Evolutionary conservation across 2,888 invertebrate genomes (phyloP).

Genomic region (Tanypteryx hageni): DNA sequence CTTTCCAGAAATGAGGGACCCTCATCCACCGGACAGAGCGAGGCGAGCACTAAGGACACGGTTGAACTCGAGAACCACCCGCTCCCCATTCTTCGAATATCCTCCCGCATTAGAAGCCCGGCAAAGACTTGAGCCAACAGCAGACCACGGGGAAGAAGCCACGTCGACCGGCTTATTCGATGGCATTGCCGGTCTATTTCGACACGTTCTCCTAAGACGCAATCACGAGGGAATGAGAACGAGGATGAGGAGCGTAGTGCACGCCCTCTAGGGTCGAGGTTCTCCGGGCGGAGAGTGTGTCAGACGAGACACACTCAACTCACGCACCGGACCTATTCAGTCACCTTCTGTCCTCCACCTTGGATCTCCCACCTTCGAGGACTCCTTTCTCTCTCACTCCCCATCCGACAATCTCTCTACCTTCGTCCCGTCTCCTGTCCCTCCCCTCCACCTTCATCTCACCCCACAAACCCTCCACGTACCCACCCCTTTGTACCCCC

Average conservation of each 20-base stretch:
- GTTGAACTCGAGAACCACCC: background rate
- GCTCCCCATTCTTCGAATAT: too few relatives aligned
- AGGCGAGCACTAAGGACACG: background rate
- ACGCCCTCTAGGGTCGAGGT: constrained; percentile 30
- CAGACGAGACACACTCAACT: constrained; percentile 18
- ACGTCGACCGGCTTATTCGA: too few relatives aligned
- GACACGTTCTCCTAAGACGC: background rate
- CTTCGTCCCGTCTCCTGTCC: background rate
- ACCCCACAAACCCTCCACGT: background rate
- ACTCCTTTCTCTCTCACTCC: constrained; percentile 12
- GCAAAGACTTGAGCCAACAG: too few relatives aligned
- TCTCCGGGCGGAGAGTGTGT: background rate
- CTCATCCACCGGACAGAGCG: background rate
- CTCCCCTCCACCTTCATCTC: constrained; percentile 3
- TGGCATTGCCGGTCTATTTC: background rate
- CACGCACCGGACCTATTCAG: constrained; percentile 43
- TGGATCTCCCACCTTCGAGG: constrained; percentile 55
- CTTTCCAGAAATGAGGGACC: background rate
- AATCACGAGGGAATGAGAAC: background rate
- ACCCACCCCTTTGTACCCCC: constrained; percentile 4
- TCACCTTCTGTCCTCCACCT: constrained; percentile 18
- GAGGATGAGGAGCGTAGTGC: constrained; percentile 2
- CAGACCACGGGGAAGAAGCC: too few relatives aligned
- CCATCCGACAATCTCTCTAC: background rate
- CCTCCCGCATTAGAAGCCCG: too few relatives aligned